These are phyloP conservation scores for Corythornis madagascariensis DNA, from an alignment of 2,113 vertebrate genomes.

Conservation along the genomic window DNA sequence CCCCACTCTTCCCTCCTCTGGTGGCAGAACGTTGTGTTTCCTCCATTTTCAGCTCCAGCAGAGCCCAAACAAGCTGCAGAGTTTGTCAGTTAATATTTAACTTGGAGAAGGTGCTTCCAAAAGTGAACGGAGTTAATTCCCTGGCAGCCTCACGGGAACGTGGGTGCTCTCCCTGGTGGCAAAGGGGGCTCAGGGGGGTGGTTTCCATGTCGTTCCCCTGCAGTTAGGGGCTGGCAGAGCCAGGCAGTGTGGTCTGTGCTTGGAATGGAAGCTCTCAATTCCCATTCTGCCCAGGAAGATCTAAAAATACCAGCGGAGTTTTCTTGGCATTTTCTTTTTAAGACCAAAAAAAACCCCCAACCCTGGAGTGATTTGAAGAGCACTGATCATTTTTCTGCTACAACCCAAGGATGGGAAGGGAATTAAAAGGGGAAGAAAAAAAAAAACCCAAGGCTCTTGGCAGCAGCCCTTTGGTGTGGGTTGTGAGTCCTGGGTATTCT, in stretches of 20 bases:
- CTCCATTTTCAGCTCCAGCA: not conserved
- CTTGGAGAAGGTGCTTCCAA: conserved; percentile 19
- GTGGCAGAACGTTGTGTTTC: conserved; percentile 43
- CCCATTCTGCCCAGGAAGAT: conserved; percentile 4
- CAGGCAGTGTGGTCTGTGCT: conserved; percentile 11
- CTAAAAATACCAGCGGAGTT: conserved; percentile 61
- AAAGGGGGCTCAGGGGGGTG: not conserved
- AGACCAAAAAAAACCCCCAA: not conserved
- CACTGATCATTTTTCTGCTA: conserved; percentile 47
- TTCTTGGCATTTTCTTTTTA: conserved; percentile 54
- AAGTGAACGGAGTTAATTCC: not conserved
- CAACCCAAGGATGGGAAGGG: not conserved
- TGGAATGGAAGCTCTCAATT: conserved; percentile 38
- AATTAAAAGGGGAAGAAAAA: not conserved
- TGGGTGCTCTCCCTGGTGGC: not conserved
- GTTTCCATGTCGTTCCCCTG: not conserved
- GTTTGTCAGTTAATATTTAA: not conserved
- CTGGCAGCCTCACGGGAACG: not conserved
- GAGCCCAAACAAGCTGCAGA: conserved; percentile 16
- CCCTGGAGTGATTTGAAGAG: conserved; percentile 16
- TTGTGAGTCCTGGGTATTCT: conserved; percentile 30
- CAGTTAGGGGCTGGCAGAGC: not conserved
- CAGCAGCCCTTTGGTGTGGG: conserved; percentile 54
- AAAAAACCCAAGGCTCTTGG: not conserved
- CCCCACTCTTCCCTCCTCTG: not conserved